Percentiles rank a stretch among this genome's conserved stretches.
Evolutionary conservation across 2,888 invertebrate genomes (phyloP).

Genomic region (Machimus rusticus): DNA sequence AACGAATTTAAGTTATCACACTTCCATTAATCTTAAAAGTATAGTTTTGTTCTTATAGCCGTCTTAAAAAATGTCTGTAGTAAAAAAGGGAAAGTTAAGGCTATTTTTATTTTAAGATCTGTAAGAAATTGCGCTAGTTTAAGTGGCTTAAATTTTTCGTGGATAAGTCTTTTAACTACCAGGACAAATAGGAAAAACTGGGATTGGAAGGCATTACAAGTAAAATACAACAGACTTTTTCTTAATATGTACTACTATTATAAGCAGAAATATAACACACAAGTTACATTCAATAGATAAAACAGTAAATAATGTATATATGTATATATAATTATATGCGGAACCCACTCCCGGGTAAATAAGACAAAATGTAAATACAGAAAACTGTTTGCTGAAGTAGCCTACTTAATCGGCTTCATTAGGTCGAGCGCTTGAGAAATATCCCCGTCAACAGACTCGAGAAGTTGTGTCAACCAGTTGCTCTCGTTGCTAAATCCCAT

Average conservation of each 20-base stretch:
- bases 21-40: too few relatives aligned
- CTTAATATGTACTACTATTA: neutral
- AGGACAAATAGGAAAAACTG: too few relatives aligned
- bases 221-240: neutral
- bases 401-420: conserved; percentile 49
- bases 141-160: too few relatives aligned
- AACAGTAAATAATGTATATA: neutral
- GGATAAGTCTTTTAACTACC: too few relatives aligned
- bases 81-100: too few relatives aligned
- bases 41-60: too few relatives aligned
- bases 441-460: conserved; percentile 60
- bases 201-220: neutral
- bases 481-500: conserved; percentile 87
- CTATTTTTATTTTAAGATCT: too few relatives aligned
- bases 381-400: neutral
- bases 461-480: conserved; percentile 58
- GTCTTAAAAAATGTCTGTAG: too few relatives aligned
- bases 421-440: conserved; percentile 60
- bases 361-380: neutral
- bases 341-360: neutral
- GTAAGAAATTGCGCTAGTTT: too few relatives aligned
- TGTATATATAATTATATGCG: neutral
- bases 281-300: neutral
- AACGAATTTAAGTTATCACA: too few relatives aligned
- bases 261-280: neutral